Evolutionary conservation across 2,113 vertebrate genomes (phyloP).

Genomic region (Uria lomvia): DNA sequence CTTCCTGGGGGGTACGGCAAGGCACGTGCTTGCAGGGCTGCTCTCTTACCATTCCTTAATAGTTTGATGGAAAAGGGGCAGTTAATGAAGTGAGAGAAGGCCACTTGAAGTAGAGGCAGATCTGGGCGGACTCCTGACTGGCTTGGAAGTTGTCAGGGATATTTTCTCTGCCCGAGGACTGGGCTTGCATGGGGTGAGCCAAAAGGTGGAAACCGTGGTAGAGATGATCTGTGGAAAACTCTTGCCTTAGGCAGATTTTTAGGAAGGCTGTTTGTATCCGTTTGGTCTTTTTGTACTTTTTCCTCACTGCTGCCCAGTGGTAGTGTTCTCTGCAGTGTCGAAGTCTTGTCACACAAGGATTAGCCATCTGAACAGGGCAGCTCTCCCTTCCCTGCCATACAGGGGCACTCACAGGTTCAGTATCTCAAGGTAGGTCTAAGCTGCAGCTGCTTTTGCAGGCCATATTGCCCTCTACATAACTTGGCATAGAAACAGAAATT

Average conservation of each 20-base stretch:
- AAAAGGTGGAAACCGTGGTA: not conserved
- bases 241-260: not conserved
- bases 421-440: not conserved
- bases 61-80: not conserved
- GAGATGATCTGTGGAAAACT: not conserved
- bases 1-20: not conserved
- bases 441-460: not conserved
- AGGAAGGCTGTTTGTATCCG: not conserved
- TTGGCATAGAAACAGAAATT: not conserved
- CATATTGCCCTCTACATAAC: not conserved
- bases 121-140: not conserved
- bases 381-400: not conserved
- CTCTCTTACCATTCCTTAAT: not conserved
- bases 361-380: not conserved
- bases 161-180: not conserved
- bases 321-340: accelerated
- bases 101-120: not conserved
- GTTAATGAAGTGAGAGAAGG: not conserved
- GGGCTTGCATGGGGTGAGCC: not conserved
- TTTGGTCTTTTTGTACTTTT: not conserved
- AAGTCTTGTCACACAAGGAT: not conserved
- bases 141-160: not conserved
- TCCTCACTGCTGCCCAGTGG: not conserved
- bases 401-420: not conserved
- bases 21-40: not conserved